Evolutionary conservation across 1,140 invertebrate species (phyloP).

Genomic region (Drosophila varians): DNA sequence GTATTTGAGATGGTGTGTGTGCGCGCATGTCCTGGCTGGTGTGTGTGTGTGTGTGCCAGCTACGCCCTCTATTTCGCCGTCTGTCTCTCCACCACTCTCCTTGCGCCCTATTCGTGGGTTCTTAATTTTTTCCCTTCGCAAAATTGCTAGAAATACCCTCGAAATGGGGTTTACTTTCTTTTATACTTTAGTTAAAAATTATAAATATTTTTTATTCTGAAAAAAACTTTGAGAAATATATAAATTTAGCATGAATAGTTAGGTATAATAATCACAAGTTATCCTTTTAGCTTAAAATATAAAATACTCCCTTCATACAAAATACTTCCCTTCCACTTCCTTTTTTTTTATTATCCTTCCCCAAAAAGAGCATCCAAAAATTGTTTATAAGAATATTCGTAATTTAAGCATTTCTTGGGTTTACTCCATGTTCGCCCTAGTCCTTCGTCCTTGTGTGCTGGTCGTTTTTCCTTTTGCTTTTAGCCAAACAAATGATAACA

Average conservation of each 20-base stretch:
- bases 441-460: slow-evolving; percentile 8
- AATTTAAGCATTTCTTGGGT: slow-evolving; percentile 25
- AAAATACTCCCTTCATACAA: not conserved
- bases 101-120: slow-evolving; percentile 20
- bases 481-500: slow-evolving; percentile 83
- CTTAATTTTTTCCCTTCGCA: slow-evolving; percentile 37
- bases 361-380: slow-evolving; percentile 6
- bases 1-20: slow-evolving; percentile 20
- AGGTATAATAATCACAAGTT: too few species aligned
- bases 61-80: slow-evolving; percentile 36
- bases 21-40: slow-evolving; percentile 13
- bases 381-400: not conserved
- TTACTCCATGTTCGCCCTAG: slow-evolving; percentile 13
- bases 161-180: not conserved
- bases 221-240: too few species aligned
- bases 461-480: slow-evolving; percentile 63
- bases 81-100: not conserved
- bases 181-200: not conserved
- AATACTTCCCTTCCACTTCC: too few species aligned
- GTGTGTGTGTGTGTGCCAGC: slow-evolving; percentile 22
- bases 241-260: too few species aligned
- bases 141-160: slow-evolving; percentile 35
- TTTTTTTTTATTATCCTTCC: not conserved
- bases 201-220: not conserved
- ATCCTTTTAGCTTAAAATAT: too few species aligned